Percentiles rank a stretch among this genome's conserved stretches.
These are phyloP conservation scores for Ceratoteleas bidentatus DNA, from an alignment of 1,140 invertebrate genomes.

Conservation along the genomic window DNA sequence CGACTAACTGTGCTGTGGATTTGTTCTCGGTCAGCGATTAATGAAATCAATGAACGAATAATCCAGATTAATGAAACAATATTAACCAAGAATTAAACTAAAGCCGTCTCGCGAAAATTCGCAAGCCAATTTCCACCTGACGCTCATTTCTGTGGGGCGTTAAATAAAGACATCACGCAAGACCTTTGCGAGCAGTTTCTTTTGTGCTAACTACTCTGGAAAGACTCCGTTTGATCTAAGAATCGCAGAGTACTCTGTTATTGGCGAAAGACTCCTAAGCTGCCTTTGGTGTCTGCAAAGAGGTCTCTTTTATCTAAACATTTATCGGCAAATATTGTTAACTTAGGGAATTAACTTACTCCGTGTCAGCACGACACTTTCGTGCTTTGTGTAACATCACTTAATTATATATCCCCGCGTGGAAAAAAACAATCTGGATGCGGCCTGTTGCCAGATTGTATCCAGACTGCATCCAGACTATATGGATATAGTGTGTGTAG, in stretches of 20 bases:
- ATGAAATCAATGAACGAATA: too few species aligned
- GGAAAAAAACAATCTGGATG: too few species aligned
- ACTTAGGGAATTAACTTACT: constrained; percentile 47
- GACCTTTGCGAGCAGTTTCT: constrained; percentile 20
- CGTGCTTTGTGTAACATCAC: background rate
- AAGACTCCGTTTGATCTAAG: constrained; percentile 41
- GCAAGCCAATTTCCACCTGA: too few species aligned
- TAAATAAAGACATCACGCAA: too few species aligned
- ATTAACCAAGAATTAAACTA: background rate
- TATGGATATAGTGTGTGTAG: too few species aligned
- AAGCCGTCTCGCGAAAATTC: too few species aligned
- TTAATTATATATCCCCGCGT: too few species aligned
- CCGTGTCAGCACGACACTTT: constrained; percentile 6
- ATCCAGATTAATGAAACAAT: constrained; percentile 1
- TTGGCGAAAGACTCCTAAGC: constrained; percentile 30
- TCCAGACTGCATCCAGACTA: too few species aligned
- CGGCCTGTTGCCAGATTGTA: too few species aligned
- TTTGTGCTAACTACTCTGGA: constrained; percentile 39
- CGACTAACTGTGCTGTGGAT: constrained; percentile 20
- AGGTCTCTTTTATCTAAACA: constrained; percentile 48
- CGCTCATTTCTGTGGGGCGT: too few species aligned
- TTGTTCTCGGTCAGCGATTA: constrained; percentile 28
- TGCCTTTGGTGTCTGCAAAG: constrained; percentile 16
- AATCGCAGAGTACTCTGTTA: constrained; percentile 16
- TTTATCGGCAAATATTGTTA: constrained; percentile 49